Evolutionary conservation across 2,888 invertebrate species (phyloP).

Genomic region (Caenorhabditis virilis): DNA sequence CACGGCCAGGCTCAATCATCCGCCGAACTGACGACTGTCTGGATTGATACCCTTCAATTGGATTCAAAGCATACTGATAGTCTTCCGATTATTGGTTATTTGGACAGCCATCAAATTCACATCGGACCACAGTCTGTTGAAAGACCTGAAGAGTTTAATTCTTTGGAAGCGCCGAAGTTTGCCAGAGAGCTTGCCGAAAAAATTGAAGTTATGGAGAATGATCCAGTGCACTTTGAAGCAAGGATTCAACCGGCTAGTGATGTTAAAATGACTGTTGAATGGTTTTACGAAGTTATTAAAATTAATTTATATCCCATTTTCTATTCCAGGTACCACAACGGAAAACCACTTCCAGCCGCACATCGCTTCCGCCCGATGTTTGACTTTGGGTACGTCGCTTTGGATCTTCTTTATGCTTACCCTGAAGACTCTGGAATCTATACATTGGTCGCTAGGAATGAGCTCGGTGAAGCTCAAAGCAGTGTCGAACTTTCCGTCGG

Average conservation of each 20-base stretch:
- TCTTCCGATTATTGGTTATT: constrained; percentile 84
- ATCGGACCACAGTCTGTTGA: constrained; percentile 65
- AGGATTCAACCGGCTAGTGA: constrained; percentile 95
- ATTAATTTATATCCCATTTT: not conserved
- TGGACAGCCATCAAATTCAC: constrained; percentile 77
- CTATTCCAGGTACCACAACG: constrained; percentile 79
- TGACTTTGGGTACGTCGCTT: constrained; percentile 96
- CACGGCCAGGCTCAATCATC: constrained; percentile 58
- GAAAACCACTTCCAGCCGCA: constrained; percentile 86
- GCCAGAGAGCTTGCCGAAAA: constrained; percentile 53
- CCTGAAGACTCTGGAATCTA: constrained; percentile 94
- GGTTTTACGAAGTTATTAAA: constrained; percentile 57
- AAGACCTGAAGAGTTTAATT: constrained; percentile 66
- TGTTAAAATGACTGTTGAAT: constrained; percentile 81
- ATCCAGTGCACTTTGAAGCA: constrained; percentile 95
- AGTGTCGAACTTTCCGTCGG: constrained; percentile 55
- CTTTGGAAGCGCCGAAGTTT: constrained; percentile 64
- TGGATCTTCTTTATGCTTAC: constrained; percentile 92
- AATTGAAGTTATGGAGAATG: constrained; percentile 77
- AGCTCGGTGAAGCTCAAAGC: constrained; percentile 76
- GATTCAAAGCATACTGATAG: constrained; percentile 90
- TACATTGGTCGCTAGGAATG: constrained; percentile 78
- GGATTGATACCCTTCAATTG: constrained; percentile 67
- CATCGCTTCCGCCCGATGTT: constrained; percentile 76
- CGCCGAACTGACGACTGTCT: constrained; percentile 60